Evolutionary conservation across 1,140 invertebrate genomes (phyloP).

Genomic region (Pectinophora gossypiella): DNA sequence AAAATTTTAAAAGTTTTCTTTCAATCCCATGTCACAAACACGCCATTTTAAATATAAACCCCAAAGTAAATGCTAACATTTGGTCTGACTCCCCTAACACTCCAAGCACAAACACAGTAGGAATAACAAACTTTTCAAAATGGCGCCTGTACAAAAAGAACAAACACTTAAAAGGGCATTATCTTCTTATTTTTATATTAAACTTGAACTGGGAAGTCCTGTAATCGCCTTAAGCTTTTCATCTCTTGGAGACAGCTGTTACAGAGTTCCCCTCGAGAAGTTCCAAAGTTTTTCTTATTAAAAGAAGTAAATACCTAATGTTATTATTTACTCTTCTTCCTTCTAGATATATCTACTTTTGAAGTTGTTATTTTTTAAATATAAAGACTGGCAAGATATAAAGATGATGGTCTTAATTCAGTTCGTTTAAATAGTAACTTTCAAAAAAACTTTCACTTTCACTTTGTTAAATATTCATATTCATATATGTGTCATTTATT

Average conservation of each 20-base stretch:
- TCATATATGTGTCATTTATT: too few relatives aligned
- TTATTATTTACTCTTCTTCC: too few relatives aligned
- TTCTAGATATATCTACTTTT: too few relatives aligned
- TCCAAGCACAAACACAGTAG: conserved; percentile 20
- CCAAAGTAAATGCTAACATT: conserved; percentile 52
- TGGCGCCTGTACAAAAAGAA: conserved; percentile 37
- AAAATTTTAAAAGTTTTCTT: too few relatives aligned
- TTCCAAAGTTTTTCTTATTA: conserved; percentile 32
- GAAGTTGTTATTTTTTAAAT: too few relatives aligned
- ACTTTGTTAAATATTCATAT: too few relatives aligned
- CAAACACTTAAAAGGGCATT: conserved; percentile 58
- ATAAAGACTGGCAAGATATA: too few relatives aligned
- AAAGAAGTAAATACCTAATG: conserved; percentile 7
- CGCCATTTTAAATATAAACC: not conserved
- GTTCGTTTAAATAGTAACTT: too few relatives aligned
- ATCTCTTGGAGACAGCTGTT: conserved; percentile 63
- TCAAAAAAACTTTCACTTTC: too few relatives aligned
- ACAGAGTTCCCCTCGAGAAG: conserved; percentile 35
- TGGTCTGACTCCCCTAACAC: conserved; percentile 26
- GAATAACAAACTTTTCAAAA: conserved; percentile 35
- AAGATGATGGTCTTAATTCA: too few relatives aligned
- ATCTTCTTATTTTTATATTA: conserved; percentile 68
- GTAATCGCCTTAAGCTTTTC: conserved; percentile 71
- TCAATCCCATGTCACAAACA: not conserved
- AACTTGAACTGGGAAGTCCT: conserved; percentile 51